phyloP scores from a whole-genome alignment of 2,113 vertebrate genomes.

The Mus pahari region DNA sequence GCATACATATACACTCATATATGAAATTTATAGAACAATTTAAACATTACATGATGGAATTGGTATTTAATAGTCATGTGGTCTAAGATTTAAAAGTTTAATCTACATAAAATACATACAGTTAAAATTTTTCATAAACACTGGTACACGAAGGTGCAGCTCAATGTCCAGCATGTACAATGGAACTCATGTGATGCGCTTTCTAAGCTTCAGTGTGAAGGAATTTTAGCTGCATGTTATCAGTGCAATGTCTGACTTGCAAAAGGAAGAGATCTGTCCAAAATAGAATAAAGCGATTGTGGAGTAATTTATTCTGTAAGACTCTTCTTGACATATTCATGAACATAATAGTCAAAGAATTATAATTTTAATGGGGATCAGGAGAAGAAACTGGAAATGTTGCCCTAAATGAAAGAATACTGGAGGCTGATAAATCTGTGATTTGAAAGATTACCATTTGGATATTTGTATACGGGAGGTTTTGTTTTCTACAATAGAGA shows the following conservation, averaged over 20 bases:
- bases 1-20: neutral
- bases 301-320: constrained; percentile 15
- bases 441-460: neutral
- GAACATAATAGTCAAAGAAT: neutral
- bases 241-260: neutral
- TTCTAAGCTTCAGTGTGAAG: neutral
- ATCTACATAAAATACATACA: neutral
- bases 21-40: neutral
- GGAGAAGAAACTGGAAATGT: neutral
- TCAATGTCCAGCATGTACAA: neutral
- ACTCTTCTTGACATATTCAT: neutral
- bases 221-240: neutral
- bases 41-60: neutral
- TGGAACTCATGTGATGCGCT: neutral
- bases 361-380: neutral
- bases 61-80: neutral
- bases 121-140: neutral
- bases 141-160: neutral
- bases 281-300: constrained; percentile 1
- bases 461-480: neutral
- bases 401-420: neutral
- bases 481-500: neutral
- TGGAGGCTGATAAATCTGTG: neutral
- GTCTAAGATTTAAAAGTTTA: constrained; percentile 9
- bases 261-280: neutral